These are phyloP conservation scores for Raja brachyura DNA, from an alignment of 2,113 vertebrate genomes.

Conservation along the genomic window DNA sequence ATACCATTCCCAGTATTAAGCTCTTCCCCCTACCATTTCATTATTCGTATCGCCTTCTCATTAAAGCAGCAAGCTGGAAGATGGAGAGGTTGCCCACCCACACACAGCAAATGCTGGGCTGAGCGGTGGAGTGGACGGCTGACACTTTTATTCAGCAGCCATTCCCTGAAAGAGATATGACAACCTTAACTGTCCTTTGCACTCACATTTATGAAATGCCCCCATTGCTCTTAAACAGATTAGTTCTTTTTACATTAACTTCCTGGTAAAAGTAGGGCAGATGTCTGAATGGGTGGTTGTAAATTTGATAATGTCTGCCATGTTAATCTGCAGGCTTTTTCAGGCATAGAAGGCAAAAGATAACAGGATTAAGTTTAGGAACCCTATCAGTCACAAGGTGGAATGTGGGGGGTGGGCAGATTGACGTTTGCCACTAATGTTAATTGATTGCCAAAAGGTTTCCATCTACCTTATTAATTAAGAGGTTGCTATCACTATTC, in stretches of 20 bases:
- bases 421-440: constrained; percentile 63
- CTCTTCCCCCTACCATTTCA: constrained; percentile 23
- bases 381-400: constrained; percentile 48
- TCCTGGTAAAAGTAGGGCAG: constrained; percentile 71
- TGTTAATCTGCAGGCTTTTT: constrained; percentile 66
- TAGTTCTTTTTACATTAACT: constrained; percentile 68
- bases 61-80: constrained; percentile 20
- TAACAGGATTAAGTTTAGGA: constrained; percentile 73
- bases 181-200: constrained; percentile 58
- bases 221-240: constrained; percentile 70
- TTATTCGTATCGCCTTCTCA: constrained; percentile 18
- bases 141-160: constrained; percentile 57
- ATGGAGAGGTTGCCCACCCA: constrained; percentile 52
- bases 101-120: constrained; percentile 50
- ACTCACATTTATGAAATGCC: constrained; percentile 63
- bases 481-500: constrained; percentile 49
- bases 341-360: constrained; percentile 61
- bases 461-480: constrained; percentile 63
- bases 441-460: constrained; percentile 67
- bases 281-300: constrained; percentile 75
- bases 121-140: constrained; percentile 50
- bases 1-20: not conserved
- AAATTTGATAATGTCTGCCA: constrained; percentile 70
- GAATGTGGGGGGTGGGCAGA: constrained; percentile 50
- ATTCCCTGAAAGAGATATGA: constrained; percentile 54